These are phyloP conservation scores for Scyliorhinus canicula DNA, from an alignment of 2,797 vertebrate species.

Conservation along the genomic window DNA sequence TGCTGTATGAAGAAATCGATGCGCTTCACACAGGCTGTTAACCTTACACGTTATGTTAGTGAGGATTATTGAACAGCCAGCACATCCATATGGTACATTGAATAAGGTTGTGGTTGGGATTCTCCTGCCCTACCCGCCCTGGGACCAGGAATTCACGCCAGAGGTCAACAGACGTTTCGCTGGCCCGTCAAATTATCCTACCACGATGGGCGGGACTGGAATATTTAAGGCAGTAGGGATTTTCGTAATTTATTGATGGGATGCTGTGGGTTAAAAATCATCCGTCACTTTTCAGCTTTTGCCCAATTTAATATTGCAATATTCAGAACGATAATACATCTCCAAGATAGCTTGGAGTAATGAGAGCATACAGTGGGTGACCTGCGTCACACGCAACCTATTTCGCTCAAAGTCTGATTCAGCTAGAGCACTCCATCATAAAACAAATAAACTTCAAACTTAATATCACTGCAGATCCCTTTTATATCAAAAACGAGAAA, in stretches of 20 bases:
- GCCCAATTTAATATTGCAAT: background rate
- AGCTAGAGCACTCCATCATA: background rate
- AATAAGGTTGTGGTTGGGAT: background rate
- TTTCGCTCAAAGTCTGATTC: background rate
- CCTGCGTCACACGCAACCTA: background rate
- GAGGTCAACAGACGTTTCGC: too few relatives aligned
- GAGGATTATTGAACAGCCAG: background rate
- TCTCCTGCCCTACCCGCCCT: too few relatives aligned
- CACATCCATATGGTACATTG: background rate
- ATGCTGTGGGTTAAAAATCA: constrained; percentile 1
- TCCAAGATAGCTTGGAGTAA: background rate
- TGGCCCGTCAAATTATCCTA: too few relatives aligned
- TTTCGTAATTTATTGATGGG: background rate
- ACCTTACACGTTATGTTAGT: background rate
- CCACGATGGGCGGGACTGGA: too few relatives aligned
- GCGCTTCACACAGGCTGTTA: background rate
- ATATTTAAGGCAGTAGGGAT: too few relatives aligned
- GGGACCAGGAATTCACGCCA: too few relatives aligned
- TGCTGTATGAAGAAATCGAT: background rate
- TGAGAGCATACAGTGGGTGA: background rate
- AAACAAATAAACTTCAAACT: background rate
- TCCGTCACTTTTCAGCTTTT: background rate
- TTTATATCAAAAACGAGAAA: background rate
- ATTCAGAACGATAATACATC: background rate
- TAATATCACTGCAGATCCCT: background rate